Evolutionary conservation across 2,888 invertebrate species (phyloP).

Genomic region (Poecilus cupreus): DNA sequence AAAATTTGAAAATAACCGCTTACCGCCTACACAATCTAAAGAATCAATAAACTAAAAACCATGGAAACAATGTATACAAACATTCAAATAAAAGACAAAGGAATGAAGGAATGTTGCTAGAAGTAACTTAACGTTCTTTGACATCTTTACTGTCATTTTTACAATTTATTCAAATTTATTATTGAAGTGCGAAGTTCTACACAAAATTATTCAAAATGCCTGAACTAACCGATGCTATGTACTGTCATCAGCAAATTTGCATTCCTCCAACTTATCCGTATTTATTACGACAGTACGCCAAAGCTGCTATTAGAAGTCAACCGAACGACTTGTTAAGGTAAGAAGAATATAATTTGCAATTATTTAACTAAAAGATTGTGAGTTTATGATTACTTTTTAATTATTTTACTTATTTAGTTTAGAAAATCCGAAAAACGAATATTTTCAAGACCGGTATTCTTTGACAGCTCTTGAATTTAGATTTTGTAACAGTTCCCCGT

Average conservation of each 20-base stretch:
- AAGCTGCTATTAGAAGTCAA: slow-evolving; percentile 93
- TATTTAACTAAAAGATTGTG: not conserved
- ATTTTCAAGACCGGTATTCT: no score
- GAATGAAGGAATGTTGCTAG: not conserved
- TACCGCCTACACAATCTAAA: not conserved
- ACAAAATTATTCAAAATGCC: slow-evolving; percentile 73
- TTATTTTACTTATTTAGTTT: no score
- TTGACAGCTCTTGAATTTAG: no score
- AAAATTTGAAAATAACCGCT: not conserved
- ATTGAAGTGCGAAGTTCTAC: not conserved
- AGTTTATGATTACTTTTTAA: no score
- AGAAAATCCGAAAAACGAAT: no score
- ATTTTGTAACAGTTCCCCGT: no score
- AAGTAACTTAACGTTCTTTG: not conserved
- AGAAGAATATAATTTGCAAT: slow-evolving; percentile 56
- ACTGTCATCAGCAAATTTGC: slow-evolving; percentile 87
- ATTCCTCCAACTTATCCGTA: slow-evolving; percentile 89
- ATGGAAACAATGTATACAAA: slow-evolving; percentile 41
- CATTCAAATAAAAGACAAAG: slow-evolving; percentile 5
- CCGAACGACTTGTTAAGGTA: slow-evolving; percentile 86
- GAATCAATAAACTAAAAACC: not conserved
- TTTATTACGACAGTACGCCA: slow-evolving; percentile 90
- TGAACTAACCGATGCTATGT: slow-evolving; percentile 81
- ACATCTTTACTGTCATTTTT: slow-evolving; percentile 37
- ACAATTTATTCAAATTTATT: slow-evolving; percentile 20